Conservation (phyloP, 1,140 invertebrate genomes). For the Panulirus ornatus region DNA sequence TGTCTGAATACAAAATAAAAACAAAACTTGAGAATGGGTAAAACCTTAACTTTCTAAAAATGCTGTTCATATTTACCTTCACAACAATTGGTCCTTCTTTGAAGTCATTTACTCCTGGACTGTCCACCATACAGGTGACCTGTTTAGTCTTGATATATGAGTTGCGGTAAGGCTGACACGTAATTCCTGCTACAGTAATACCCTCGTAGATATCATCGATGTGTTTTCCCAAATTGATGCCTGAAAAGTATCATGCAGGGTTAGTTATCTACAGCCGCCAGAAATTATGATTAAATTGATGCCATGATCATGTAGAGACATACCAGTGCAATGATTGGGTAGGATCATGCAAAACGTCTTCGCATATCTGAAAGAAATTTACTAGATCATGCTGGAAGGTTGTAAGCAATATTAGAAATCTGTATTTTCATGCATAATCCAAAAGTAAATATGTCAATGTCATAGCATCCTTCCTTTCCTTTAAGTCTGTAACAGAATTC, state of each 20-base stretch:
- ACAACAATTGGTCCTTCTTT: slow-evolving; percentile 91
- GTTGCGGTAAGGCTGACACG: slow-evolving; percentile 91
- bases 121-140: slow-evolving; percentile 93
- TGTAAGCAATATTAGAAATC: too few relatives aligned
- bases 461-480: too few relatives aligned
- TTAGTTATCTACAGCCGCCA: slow-evolving; percentile 22
- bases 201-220: slow-evolving; percentile 95
- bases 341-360: not conserved
- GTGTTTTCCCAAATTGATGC: slow-evolving; percentile 96
- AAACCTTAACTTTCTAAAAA: too few relatives aligned
- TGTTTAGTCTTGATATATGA: slow-evolving; percentile 92
- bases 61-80: slow-evolving; percentile 84
- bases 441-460: too few relatives aligned
- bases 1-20: too few relatives aligned
- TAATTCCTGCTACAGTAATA: slow-evolving; percentile 90
- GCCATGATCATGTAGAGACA: not conserved
- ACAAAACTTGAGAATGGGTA: too few relatives aligned
- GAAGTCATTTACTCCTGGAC: slow-evolving; percentile 85
- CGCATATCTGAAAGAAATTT: not conserved
- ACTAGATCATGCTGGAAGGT: not conserved
- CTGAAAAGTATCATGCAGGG: slow-evolving; percentile 46
- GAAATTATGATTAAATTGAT: not conserved
- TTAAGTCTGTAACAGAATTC: too few relatives aligned
- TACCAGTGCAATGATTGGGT: not conserved
- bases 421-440: too few relatives aligned